A percentile compares a stretch with the other conserved stretches of the same genome.
These are phyloP conservation scores for Numenius phaeopus DNA, from an alignment of 2,797 vertebrate species.

Conservation along the genomic window DNA sequence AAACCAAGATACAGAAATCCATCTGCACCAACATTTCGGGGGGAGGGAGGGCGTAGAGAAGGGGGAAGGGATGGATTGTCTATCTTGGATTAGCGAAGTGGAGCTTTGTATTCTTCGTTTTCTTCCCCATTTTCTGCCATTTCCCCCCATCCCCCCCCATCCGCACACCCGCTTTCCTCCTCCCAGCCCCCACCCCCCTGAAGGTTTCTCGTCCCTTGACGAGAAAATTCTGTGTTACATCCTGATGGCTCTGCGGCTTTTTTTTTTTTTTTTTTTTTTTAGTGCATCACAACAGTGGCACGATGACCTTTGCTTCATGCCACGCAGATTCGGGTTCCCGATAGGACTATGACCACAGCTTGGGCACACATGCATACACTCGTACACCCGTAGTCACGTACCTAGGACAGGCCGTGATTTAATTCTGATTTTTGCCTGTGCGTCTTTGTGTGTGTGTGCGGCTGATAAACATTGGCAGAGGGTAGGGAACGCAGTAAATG, in stretches of 20 bases:
- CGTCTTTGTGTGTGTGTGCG: neutral
- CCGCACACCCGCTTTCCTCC: conserved; percentile 4
- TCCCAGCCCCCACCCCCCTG: conserved; percentile 29
- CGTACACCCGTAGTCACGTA: neutral
- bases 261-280: conserved; percentile 36
- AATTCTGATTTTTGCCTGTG: neutral
- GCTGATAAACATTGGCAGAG: conserved; percentile 54
- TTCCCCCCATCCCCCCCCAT: conserved; percentile 41
- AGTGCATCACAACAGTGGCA: conserved; percentile 80
- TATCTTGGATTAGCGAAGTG: conserved; percentile 76
- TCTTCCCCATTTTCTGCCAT: conserved; percentile 63
- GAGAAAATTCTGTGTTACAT: conserved; percentile 81
- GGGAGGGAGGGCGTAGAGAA: conserved; percentile 68
- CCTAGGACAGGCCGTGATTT: conserved; percentile 44
- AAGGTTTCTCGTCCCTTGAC: conserved; percentile 73
- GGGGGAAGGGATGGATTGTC: conserved; percentile 77
- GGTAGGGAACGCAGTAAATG: conserved; percentile 48
- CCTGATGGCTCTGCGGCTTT: conserved; percentile 82
- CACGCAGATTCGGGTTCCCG: conserved; percentile 67
- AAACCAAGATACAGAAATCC: conserved; percentile 86
- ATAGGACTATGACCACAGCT: conserved; percentile 52
- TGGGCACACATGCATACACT: conserved; percentile 32
- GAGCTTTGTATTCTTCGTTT: conserved; percentile 73
- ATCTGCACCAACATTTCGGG: conserved; percentile 80
- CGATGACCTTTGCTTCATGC: conserved; percentile 80